Evolutionary conservation across 92 coral and sea anemone species (phyloP), one percentile per base, ranked within the genome.

Genomic region (Siderastrea siderea): DNA sequence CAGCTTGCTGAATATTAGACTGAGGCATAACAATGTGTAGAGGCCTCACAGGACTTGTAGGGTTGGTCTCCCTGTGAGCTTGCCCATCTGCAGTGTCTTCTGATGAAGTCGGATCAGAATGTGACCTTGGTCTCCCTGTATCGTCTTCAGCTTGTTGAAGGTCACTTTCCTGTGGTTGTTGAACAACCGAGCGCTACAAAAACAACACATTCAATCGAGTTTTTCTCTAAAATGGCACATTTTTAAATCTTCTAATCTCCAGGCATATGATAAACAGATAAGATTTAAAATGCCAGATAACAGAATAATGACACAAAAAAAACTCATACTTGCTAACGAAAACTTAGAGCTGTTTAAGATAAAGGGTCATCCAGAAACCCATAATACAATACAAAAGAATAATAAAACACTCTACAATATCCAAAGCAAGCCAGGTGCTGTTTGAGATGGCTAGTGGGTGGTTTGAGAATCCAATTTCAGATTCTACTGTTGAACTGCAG

Each of bases 101-200:
- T 5, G 44, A 45, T 48, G 86, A 53, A 16, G 93, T 65, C 49
- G 98, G 93, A 82, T 95, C 98, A n/a, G 98, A 95, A 15, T 83
- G 79, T 9, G 98, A 95, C 47, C 95, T 73, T 11, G 88, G 92
- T 78, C 91, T 82, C 5, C 67, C 43, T 0, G 60, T 87, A 74
- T 51, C 71, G 74, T 74, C 70, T 7, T 81, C 83, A n/a, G 68
- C 81, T 65, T 72, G 54, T 11, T 54, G 66, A 19, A 52, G 55
- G 70, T 79, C 83, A 59, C 48, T 57, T 46, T 26, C 59, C 13
- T 65, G 61, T 48, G 95, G 68, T n/a, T 91, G 89, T 48, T 90
- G 88, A 10, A 66, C 58, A 9, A 75, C 57, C 44, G 93, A 89
- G 64, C 63, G 74, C 55, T 92, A 88, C 86, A 78, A 65, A 66